Percentiles rank a stretch among this genome's conserved stretches.
phyloP scores from a whole-genome alignment of 2,888 invertebrate species.

The Macrophya annulata region DNA sequence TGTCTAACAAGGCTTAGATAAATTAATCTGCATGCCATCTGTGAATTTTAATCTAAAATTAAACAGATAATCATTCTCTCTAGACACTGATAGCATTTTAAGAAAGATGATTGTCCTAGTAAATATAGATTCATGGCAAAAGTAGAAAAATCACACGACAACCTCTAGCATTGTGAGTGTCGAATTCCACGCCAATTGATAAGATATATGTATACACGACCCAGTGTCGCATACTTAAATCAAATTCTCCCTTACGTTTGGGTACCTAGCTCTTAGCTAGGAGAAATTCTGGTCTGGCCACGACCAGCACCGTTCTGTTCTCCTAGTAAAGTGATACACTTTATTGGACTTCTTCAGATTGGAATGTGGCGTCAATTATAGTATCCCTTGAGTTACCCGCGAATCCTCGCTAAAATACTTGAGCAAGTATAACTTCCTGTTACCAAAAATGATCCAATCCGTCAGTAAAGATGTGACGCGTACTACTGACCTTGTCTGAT shows the following conservation, averaged over 20 bases:
- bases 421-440: slow-evolving; percentile 39
- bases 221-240: neutral
- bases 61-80: neutral
- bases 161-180: neutral
- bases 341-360: slow-evolving; percentile 78
- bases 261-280: neutral
- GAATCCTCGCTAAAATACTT: neutral
- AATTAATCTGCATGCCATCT: neutral
- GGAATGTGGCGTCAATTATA: slow-evolving; percentile 73
- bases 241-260: neutral
- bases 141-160: slow-evolving; percentile 8
- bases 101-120: neutral
- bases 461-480: slow-evolving; percentile 47
- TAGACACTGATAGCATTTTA: neutral
- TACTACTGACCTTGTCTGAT: slow-evolving; percentile 23
- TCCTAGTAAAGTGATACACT: slow-evolving; percentile 77
- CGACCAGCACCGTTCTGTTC: slow-evolving; percentile 66
- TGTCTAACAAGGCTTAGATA: neutral
- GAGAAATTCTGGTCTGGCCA: slow-evolving; percentile 18
- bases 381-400: slow-evolving; percentile 5
- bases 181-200: neutral
- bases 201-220: neutral
- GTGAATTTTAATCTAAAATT: neutral
- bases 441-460: slow-evolving; percentile 53
- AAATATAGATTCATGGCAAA: neutral